phyloP scores from a whole-genome alignment of 2,888 invertebrate genomes.

The Leucoma salicis region DNA sequence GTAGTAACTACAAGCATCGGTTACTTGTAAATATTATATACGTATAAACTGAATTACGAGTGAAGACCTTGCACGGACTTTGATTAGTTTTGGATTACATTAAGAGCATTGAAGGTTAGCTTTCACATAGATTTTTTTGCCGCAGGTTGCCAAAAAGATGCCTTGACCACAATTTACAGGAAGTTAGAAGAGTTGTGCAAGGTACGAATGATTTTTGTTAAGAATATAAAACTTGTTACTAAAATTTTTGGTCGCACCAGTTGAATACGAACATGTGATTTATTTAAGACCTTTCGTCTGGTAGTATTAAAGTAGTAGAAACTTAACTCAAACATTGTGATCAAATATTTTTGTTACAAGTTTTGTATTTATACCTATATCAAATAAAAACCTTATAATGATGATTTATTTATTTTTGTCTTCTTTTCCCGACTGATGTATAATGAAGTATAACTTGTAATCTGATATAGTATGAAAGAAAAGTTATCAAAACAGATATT shows the following conservation, averaged over 20 bases:
- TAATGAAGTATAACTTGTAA: slow-evolving; percentile 48
- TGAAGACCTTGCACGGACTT: too few relatives aligned
- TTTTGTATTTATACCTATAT: background rate
- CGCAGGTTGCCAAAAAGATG: slow-evolving; percentile 19
- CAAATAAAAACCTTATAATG: slow-evolving; percentile 26
- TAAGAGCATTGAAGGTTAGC: too few relatives aligned
- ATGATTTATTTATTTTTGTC: slow-evolving; percentile 56
- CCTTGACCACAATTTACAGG: slow-evolving; percentile 11
- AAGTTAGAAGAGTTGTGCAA: slow-evolving; percentile 13
- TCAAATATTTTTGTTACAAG: background rate
- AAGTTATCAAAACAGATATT: slow-evolving; percentile 7
- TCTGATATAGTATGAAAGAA: slow-evolving; percentile 29
- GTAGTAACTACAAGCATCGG: too few relatives aligned
- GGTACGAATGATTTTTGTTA: slow-evolving; percentile 12
- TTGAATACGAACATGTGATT: too few relatives aligned
- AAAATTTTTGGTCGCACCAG: background rate
- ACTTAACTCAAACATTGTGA: background rate
- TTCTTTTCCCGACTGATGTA: slow-evolving; percentile 66
- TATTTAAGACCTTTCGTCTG: too few relatives aligned
- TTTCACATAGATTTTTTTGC: slow-evolving; percentile 5
- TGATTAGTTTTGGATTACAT: too few relatives aligned
- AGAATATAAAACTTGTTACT: background rate
- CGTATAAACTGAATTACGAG: too few relatives aligned
- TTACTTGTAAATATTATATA: too few relatives aligned
- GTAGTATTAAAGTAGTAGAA: too few relatives aligned